These are phyloP conservation scores for Equus przewalskii DNA, from an alignment of 2,113 vertebrate species.

Conservation along the genomic window DNA sequence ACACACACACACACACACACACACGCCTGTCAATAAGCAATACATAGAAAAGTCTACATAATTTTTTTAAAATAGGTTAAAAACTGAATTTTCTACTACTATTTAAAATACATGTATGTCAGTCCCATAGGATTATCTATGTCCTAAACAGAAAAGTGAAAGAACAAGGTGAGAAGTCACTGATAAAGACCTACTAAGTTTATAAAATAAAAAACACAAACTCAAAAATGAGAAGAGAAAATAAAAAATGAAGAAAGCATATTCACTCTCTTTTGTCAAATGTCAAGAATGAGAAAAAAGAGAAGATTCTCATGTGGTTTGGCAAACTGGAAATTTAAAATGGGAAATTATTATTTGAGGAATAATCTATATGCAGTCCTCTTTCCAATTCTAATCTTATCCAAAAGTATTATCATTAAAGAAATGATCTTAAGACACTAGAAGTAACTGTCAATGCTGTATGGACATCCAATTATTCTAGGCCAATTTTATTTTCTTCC, in stretches of 20 bases:
- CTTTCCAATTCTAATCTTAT: not conserved
- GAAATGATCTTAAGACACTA: not conserved
- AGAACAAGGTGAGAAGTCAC: not conserved
- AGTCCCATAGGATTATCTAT: not conserved
- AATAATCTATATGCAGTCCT: not conserved
- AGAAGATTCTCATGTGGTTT: not conserved
- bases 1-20: not conserved
- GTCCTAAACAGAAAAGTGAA: not conserved
- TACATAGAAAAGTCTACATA: not conserved
- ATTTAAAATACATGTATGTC: conserved; percentile 4
- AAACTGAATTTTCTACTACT: not conserved
- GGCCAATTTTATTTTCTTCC: conserved; percentile 24
- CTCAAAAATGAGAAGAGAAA: conserved; percentile 32
- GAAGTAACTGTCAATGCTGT: not conserved
- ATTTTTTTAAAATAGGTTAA: not conserved
- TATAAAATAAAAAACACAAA: conserved; percentile 41
- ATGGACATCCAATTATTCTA: not conserved
- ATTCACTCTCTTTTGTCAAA: not conserved
- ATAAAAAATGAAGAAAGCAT: not conserved
- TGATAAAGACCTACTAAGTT: conserved; percentile 18
- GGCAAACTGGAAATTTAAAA: conserved; percentile 47
- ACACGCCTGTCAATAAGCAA: not conserved
- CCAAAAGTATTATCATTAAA: conserved; percentile 33
- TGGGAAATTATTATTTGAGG: conserved; percentile 25
- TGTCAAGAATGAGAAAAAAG: not conserved